These are phyloP conservation scores for Sepiola atlantica DNA, from an alignment of 2,888 invertebrate genomes.

Conservation along the genomic window DNA sequence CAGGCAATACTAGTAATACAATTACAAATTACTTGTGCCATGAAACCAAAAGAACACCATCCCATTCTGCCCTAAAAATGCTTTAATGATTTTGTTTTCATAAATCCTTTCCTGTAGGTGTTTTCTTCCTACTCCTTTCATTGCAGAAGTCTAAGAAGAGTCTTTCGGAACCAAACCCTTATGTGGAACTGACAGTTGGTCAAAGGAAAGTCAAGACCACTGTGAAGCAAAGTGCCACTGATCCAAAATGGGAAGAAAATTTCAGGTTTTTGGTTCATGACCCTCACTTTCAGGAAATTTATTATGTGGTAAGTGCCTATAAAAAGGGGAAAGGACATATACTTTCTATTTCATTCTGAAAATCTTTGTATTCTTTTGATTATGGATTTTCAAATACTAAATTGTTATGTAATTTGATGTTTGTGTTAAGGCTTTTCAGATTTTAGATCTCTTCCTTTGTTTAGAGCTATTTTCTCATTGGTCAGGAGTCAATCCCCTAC, in stretches of 20 bases:
- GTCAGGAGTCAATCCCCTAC: no score
- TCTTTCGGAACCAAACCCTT: slow-evolving; percentile 85
- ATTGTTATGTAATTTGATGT: no score
- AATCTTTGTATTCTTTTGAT: no score
- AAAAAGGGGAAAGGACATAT: neutral
- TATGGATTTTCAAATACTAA: no score
- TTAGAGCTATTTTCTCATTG: no score
- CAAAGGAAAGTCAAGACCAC: slow-evolving; percentile 64
- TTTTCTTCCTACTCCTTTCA: slow-evolving; percentile 44
- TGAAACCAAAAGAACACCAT: neutral
- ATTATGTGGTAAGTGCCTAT: slow-evolving; percentile 82
- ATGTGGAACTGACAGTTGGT: slow-evolving; percentile 86
- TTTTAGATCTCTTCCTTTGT: no score
- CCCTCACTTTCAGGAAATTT: slow-evolving; percentile 90
- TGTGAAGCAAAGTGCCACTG: slow-evolving; percentile 80
- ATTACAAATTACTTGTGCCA: neutral
- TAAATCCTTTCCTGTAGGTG: neutral
- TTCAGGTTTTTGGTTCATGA: slow-evolving; percentile 94
- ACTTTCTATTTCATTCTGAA: neutral
- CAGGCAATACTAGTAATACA: neutral
- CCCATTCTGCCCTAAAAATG: no score
- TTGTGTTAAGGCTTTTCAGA: no score
- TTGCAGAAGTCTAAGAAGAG: slow-evolving; percentile 73
- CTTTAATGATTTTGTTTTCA: no score
- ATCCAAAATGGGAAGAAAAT: slow-evolving; percentile 95